These are phyloP conservation scores for Syngnathus rostellatus DNA, from an alignment of 2,797 vertebrate genomes.

Conservation along the genomic window DNA sequence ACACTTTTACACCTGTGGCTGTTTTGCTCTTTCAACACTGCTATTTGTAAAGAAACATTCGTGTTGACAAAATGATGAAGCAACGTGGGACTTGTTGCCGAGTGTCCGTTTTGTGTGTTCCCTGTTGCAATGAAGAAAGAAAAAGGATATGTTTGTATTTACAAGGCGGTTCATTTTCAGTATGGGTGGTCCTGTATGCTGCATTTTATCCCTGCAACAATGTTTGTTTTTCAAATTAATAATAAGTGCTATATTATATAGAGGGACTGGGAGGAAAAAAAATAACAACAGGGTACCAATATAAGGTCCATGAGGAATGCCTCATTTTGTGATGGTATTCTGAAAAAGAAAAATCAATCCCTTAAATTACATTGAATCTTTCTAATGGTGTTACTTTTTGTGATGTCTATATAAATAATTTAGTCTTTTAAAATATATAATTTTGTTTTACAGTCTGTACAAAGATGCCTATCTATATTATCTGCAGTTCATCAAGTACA, in stretches of 20 bases:
- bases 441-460: neutral
- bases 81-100: too few species aligned
- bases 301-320: neutral
- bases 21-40: neutral
- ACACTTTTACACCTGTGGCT: slow-evolving; percentile 27
- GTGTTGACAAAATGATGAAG: neutral
- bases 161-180: too few species aligned
- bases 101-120: too few species aligned
- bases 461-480: neutral
- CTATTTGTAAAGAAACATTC: neutral
- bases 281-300: neutral
- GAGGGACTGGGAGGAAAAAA: neutral
- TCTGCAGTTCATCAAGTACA: neutral
- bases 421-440: neutral
- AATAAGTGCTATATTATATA: too few species aligned
- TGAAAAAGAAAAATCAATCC: neutral
- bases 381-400: neutral
- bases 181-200: too few species aligned
- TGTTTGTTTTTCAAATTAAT: too few species aligned
- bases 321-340: neutral
- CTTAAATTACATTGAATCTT: neutral
- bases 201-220: too few species aligned
- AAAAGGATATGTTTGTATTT: too few species aligned
- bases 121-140: too few species aligned
- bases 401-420: neutral